Conservation (phyloP, 2,888 invertebrate genomes). For the Pterobdella sp. region DNA sequence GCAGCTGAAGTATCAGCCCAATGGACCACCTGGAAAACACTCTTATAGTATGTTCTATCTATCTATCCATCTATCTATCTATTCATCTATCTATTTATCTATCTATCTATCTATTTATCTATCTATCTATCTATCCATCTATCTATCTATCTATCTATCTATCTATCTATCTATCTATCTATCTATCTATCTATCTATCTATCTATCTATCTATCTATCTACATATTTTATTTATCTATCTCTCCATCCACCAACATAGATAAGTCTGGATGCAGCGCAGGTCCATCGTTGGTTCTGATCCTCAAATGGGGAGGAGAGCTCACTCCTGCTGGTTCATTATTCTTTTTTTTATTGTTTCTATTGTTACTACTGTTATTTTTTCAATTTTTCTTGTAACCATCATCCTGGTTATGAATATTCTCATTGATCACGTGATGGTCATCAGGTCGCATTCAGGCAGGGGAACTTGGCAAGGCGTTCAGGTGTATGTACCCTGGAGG, state of each 20-base stretch:
- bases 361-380: background rate
- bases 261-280: conserved; percentile 54
- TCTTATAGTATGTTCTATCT: no score
- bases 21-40: conserved; percentile 57
- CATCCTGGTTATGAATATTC: background rate
- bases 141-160: no score
- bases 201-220: background rate
- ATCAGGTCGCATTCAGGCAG: conserved; percentile 71
- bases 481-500: conserved; percentile 99
- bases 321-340: conserved; percentile 74
- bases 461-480: conserved; percentile 92
- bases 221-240: no score
- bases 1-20: conserved; percentile 96
- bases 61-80: no score
- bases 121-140: no score
- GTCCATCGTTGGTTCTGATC: conserved; percentile 88
- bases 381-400: background rate
- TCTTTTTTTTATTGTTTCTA: background rate
- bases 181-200: background rate
- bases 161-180: background rate
- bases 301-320: conserved; percentile 99
- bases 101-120: no score
- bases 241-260: conserved; percentile 61
- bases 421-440: background rate
- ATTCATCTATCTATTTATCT: no score